Evolutionary conservation across 2,888 invertebrate species (phyloP).

Genomic region (Epirrhoe tristata): DNA sequence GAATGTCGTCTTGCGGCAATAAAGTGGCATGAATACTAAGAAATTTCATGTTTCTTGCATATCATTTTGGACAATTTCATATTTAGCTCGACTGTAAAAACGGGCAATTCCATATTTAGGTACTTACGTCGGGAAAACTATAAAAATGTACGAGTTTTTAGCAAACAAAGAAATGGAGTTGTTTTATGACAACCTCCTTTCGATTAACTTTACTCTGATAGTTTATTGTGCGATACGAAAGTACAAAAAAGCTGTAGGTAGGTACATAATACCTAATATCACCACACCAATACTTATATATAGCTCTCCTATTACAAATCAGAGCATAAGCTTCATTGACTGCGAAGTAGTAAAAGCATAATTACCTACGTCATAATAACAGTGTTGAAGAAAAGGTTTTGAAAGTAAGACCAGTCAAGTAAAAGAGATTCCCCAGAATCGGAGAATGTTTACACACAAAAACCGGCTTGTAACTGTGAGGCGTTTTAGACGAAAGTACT

Average conservation of each 20-base stretch:
- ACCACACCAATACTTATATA: slow-evolving; percentile 24
- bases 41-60: slow-evolving; percentile 29
- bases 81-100: slow-evolving; percentile 41
- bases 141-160: slow-evolving; percentile 49
- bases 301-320: too few species aligned
- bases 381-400: slow-evolving; percentile 1
- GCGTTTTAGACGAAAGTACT: slow-evolving; percentile 41
- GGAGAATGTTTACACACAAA: slow-evolving; percentile 38
- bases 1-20: slow-evolving; percentile 17
- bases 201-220: slow-evolving; percentile 35
- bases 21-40: slow-evolving; percentile 18
- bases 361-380: neutral
- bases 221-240: too few species aligned
- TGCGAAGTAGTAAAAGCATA: neutral
- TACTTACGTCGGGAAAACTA: slow-evolving; percentile 48
- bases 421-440: slow-evolving; percentile 14
- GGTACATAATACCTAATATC: too few species aligned
- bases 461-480: slow-evolving; percentile 35
- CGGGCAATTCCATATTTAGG: slow-evolving; percentile 43
- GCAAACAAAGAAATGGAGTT: slow-evolving; percentile 41
- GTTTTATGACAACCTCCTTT: slow-evolving; percentile 34
- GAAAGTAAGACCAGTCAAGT: slow-evolving; percentile 16
- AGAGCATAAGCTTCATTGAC: too few species aligned
- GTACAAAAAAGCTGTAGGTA: too few species aligned
- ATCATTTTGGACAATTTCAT: slow-evolving; percentile 23